Percentiles rank a stretch among this genome's conserved stretches.
Evolutionary conservation across 2,113 vertebrate species (phyloP).

Genomic region (Saguinus imperator): DNA sequence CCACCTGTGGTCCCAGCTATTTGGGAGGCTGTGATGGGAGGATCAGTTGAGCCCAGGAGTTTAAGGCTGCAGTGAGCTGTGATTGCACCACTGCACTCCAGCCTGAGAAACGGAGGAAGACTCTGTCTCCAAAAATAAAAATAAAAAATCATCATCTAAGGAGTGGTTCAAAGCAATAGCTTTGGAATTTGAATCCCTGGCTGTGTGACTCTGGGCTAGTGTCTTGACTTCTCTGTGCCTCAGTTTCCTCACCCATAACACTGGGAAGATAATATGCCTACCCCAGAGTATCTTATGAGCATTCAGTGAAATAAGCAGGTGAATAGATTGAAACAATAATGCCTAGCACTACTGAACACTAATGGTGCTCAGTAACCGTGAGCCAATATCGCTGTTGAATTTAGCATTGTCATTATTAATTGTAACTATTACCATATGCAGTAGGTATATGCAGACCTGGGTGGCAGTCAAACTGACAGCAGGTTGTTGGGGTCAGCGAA

Average conservation of each 20-base stretch:
- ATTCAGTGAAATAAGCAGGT: not conserved
- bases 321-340: not conserved
- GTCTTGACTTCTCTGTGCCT: not conserved
- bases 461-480: not conserved
- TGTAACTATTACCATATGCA: not conserved
- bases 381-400: not conserved
- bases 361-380: not conserved
- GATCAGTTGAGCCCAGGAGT: no score
- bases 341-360: not conserved
- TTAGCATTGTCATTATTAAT: not conserved
- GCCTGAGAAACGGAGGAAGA: no score
- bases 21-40: no score
- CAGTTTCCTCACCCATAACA: not conserved
- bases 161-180: accelerated
- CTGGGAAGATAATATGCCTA: not conserved
- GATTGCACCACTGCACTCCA: no score
- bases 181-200: not conserved
- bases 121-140: no score
- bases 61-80: no score
- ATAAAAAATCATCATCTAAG: no score
- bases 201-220: not conserved
- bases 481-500: not conserved
- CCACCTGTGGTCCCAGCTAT: no score
- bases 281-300: not conserved
- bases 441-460: not conserved